Conservation (phyloP, 2,888 invertebrate species). For the Drosophila neonasuta region DNA sequence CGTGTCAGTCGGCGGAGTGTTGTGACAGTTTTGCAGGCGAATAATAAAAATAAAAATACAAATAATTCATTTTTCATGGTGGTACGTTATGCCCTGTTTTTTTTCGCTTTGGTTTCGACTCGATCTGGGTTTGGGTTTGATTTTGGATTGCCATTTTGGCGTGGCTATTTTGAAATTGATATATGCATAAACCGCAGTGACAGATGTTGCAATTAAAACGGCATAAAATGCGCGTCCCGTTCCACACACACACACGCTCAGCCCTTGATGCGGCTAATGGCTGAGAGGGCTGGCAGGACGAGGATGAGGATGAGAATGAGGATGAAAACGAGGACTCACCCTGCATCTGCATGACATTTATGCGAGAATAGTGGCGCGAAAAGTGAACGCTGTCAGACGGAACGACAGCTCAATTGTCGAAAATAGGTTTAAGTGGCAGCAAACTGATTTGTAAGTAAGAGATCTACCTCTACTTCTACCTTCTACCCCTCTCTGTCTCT, state of each 20-base stretch:
- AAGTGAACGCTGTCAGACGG: slow-evolving; percentile 69
- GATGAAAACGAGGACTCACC: slow-evolving; percentile 14
- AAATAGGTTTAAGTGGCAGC: slow-evolving; percentile 77
- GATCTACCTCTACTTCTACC: slow-evolving; percentile 1
- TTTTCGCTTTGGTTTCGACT: neutral
- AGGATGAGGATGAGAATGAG: neutral
- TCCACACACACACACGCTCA: slow-evolving; percentile 4
- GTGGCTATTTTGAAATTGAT: slow-evolving; percentile 76
- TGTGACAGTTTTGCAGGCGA: slow-evolving; percentile 73
- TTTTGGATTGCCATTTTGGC: slow-evolving; percentile 60
- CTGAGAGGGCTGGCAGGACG: slow-evolving; percentile 23
- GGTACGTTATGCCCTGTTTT: slow-evolving; percentile 19
- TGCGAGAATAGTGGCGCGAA: slow-evolving; percentile 51
- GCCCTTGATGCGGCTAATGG: slow-evolving; percentile 45
- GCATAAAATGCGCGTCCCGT: slow-evolving; percentile 73
- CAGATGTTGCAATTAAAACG: slow-evolving; percentile 81
- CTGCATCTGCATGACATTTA: slow-evolving; percentile 32
- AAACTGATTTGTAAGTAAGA: slow-evolving; percentile 67
- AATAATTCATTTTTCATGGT: slow-evolving; percentile 74
- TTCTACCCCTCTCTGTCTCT: neutral
- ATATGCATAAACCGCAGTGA: slow-evolving; percentile 80
- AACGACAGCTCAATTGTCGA: slow-evolving; percentile 80
- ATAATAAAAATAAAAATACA: slow-evolving; percentile 74
- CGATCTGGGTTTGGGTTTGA: slow-evolving; percentile 18
- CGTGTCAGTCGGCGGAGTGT: slow-evolving; percentile 63